Evolutionary conservation across 2,888 invertebrate genomes (phyloP).

Genomic region (Listrodromus nycthemerus): DNA sequence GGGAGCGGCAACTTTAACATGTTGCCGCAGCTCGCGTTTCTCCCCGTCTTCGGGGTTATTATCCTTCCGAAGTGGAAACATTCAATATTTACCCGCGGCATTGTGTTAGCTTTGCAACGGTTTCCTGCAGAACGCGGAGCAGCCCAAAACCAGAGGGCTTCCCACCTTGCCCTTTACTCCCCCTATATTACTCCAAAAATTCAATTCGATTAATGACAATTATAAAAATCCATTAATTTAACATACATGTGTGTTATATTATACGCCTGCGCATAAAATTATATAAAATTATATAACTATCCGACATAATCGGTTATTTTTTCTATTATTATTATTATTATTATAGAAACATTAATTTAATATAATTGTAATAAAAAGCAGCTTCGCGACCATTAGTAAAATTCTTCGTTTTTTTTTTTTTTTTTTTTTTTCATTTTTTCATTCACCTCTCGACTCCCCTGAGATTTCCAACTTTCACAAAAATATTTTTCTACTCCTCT

Average conservation of each 20-base stretch:
- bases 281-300: too few relatives aligned
- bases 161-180: slow-evolving; percentile 37
- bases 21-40: not conserved
- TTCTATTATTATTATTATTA: too few relatives aligned
- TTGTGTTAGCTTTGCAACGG: slow-evolving; percentile 67
- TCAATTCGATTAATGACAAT: not conserved
- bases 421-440: not conserved
- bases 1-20: not conserved
- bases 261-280: too few relatives aligned
- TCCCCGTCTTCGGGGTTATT: slow-evolving; percentile 21
- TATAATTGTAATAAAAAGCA: not conserved
- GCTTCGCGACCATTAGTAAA: slow-evolving; percentile 15
- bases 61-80: slow-evolving; percentile 55
- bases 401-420: slow-evolving; percentile 15
- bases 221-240: too few relatives aligned
- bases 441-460: not conserved
- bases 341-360: too few relatives aligned
- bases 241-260: too few relatives aligned
- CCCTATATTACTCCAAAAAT: not conserved
- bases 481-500: slow-evolving; percentile 33
- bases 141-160: slow-evolving; percentile 25
- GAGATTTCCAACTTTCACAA: slow-evolving; percentile 38
- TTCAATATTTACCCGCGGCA: slow-evolving; percentile 68
- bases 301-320: too few relatives aligned
- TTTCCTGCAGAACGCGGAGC: slow-evolving; percentile 20